A percentile compares a stretch with the other conserved stretches of the same genome.
Conservation (phyloP, 2,888 invertebrate genomes). For the Agrotis puta region DNA sequence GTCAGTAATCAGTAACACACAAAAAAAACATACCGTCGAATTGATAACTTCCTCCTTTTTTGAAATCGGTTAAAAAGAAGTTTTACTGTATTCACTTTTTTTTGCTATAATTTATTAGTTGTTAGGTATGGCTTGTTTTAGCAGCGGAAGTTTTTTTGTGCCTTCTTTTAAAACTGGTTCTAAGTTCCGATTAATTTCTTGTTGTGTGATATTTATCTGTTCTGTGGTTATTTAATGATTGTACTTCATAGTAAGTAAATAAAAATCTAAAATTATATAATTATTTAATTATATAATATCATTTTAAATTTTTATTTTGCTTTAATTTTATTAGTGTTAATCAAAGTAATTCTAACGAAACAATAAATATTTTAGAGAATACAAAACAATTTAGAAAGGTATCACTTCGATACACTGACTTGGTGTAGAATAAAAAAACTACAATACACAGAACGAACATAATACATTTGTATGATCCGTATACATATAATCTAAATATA, state of each 20-base stretch:
- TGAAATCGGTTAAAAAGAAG: too few relatives aligned
- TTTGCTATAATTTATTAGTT: too few relatives aligned
- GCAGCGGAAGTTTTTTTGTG: background rate
- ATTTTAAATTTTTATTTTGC: background rate
- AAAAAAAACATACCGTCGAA: too few relatives aligned
- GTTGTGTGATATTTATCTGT: too few relatives aligned
- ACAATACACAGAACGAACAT: constrained; percentile 48
- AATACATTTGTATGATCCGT: constrained; percentile 37
- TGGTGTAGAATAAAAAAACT: constrained; percentile 23
- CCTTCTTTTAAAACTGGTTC: background rate
- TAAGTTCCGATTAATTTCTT: background rate
- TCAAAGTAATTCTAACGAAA: background rate
- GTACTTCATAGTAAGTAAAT: too few relatives aligned
- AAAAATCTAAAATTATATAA: too few relatives aligned
- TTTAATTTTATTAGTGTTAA: background rate
- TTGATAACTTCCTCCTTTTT: too few relatives aligned
- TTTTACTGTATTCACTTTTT: too few relatives aligned
- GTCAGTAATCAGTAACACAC: too few relatives aligned
- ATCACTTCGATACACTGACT: constrained; percentile 28
- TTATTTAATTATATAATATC: too few relatives aligned
- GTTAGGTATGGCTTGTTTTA: background rate
- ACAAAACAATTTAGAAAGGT: background rate
- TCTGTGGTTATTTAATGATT: background rate
- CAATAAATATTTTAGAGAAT: background rate
- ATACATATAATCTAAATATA: constrained; percentile 3